These are phyloP conservation scores for Acanthosepion lycidas DNA, from an alignment of 2,888 invertebrate species.

Conservation along the genomic window DNA sequence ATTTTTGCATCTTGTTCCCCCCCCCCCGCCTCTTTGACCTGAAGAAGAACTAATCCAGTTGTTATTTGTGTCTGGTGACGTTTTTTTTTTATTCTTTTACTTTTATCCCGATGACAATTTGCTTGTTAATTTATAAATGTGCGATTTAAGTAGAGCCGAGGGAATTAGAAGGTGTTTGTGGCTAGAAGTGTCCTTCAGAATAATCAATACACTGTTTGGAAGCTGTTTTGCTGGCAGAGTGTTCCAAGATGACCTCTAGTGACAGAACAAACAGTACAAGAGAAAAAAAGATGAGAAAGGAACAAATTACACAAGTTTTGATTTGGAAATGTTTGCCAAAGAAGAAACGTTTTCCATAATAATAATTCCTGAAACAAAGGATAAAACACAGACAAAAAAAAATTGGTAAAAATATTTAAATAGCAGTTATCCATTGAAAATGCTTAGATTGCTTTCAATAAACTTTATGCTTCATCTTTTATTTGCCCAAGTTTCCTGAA, in stretches of 20 bases:
- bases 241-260: neutral
- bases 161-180: neutral
- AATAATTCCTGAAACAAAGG: neutral
- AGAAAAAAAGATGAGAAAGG: neutral
- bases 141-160: conserved; percentile 9
- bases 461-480: too few relatives aligned
- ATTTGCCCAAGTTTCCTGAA: too few relatives aligned
- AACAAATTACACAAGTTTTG: conserved; percentile 18
- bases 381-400: too few relatives aligned
- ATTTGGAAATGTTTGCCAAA: neutral
- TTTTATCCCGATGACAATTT: neutral
- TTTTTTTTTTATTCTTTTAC: neutral
- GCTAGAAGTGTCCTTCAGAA: conserved; percentile 33
- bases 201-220: neutral
- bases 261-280: neutral
- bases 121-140: conserved; percentile 33
- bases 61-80: neutral
- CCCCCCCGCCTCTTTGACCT: neutral
- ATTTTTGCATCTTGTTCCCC: neutral
- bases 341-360: neutral
- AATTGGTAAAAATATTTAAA: too few relatives aligned
- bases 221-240: neutral
- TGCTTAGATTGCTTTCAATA: too few relatives aligned
- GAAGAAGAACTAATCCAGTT: neutral
- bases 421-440: too few relatives aligned